phyloP scores from a whole-genome alignment of 2,888 invertebrate genomes.

The Hemaris fuciformis region DNA sequence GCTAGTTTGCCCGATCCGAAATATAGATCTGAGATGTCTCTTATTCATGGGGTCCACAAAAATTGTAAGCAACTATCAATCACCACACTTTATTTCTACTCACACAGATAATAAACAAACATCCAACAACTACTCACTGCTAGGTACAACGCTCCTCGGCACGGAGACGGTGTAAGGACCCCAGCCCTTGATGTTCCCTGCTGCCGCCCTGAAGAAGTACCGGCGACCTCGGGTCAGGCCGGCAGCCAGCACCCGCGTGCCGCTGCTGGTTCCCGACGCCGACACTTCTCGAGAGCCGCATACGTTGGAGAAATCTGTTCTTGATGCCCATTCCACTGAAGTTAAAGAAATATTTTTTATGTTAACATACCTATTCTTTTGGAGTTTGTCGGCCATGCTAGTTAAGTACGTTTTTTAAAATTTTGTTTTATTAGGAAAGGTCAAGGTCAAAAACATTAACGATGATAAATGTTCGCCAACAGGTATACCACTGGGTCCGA shows the following conservation, averaged over 20 bases:
- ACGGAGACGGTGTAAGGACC: constrained; percentile 88
- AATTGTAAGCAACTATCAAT: too few relatives aligned
- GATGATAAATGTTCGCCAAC: too few relatives aligned
- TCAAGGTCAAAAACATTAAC: too few relatives aligned
- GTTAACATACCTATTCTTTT: too few relatives aligned
- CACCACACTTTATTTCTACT: too few relatives aligned
- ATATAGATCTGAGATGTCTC: too few relatives aligned
- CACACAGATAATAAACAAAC: not conserved
- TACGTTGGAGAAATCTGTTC: constrained; percentile 90
- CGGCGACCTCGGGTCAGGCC: constrained; percentile 91
- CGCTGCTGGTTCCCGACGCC: constrained; percentile 56
- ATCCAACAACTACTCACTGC: constrained; percentile 88
- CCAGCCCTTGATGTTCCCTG: constrained; percentile 96
- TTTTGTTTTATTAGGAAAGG: too few relatives aligned
- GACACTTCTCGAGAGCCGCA: constrained; percentile 89
- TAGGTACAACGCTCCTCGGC: constrained; percentile 93
- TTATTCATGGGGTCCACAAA: too few relatives aligned
- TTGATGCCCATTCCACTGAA: constrained; percentile 96
- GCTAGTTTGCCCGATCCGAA: too few relatives aligned
- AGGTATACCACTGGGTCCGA: too few relatives aligned
- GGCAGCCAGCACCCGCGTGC: constrained; percentile 74
- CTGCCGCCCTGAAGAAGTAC: constrained; percentile 95
- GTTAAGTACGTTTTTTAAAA: too few relatives aligned
- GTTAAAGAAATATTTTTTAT: constrained; percentile 35
- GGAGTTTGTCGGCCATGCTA: too few relatives aligned